phyloP scores from a whole-genome alignment of 30 jellyfish, hydroid and myxozoan genomes.

The Mastigias papua region DNA sequence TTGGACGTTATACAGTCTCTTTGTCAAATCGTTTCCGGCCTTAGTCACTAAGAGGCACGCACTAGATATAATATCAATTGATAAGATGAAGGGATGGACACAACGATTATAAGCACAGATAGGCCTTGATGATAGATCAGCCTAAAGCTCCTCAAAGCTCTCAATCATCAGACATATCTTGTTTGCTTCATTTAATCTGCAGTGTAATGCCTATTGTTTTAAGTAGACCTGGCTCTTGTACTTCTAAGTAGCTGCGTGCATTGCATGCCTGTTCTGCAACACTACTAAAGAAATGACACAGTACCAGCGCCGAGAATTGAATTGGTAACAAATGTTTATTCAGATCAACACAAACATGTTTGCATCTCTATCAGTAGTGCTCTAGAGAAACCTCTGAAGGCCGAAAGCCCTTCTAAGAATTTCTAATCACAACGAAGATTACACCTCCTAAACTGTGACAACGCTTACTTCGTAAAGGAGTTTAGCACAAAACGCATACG shows the following conservation, averaged over 20 bases:
- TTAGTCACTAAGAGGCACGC: background rate
- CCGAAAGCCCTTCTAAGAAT: too few relatives aligned
- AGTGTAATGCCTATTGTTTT: background rate
- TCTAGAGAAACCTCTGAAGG: too few relatives aligned
- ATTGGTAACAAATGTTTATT: too few relatives aligned
- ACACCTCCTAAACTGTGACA: too few relatives aligned
- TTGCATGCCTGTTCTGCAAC: background rate
- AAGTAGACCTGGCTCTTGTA: background rate
- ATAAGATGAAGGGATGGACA: background rate
- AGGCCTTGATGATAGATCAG: background rate
- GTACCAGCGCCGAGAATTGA: background rate
- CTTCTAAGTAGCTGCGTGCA: background rate
- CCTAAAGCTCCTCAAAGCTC: slow-evolving; percentile 17
- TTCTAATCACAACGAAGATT: too few relatives aligned
- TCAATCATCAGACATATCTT: slow-evolving; percentile 20
- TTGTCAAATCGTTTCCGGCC: slow-evolving; percentile 23
- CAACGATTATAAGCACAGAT: background rate
- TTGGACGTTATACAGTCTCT: slow-evolving; percentile 1
- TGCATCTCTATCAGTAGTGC: too few relatives aligned
- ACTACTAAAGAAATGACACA: background rate
- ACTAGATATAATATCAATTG: background rate
- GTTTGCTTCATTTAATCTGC: slow-evolving; percentile 1
- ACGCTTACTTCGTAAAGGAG: too few relatives aligned
- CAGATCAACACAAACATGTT: too few relatives aligned
- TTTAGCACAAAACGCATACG: too few relatives aligned